phyloP scores from a whole-genome alignment of 2,113 vertebrate genomes.

The Cinclus cinclus region DNA sequence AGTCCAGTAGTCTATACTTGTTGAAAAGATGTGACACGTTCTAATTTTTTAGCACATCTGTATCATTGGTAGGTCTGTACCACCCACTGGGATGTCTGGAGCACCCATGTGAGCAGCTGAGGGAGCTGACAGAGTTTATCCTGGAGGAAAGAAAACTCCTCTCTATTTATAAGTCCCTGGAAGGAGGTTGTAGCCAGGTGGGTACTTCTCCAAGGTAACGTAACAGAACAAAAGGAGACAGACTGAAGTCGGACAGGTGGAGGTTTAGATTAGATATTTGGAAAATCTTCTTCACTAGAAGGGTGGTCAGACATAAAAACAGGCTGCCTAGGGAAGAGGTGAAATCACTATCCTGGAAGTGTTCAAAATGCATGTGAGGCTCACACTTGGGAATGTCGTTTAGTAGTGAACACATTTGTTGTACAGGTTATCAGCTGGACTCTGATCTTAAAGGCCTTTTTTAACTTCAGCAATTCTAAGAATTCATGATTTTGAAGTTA shows the following conservation, averaged over 20 bases:
- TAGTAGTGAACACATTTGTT: not conserved
- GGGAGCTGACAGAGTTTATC: not conserved
- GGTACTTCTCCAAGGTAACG: not conserved
- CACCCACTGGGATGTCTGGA: not conserved
- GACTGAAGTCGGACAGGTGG: too few species aligned
- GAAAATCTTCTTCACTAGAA: not conserved
- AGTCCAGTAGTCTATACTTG: not conserved
- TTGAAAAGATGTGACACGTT: not conserved
- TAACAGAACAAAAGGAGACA: not conserved
- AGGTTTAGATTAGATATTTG: not conserved
- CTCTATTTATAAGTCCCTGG: not conserved
- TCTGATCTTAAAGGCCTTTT: not conserved
- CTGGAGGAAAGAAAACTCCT: not conserved
- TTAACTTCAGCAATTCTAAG: not conserved
- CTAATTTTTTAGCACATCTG: not conserved
- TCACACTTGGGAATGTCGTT: not conserved
- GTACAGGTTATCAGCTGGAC: not conserved
- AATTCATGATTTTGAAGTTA: not conserved
- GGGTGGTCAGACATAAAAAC: not conserved
- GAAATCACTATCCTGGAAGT: not conserved
- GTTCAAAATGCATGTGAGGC: not conserved
- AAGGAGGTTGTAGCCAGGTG: not conserved
- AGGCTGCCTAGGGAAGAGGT: not conserved
- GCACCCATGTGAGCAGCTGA: not conserved
- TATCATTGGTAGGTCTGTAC: not conserved